Percentiles rank a stretch among this genome's conserved stretches.
Conservation (phyloP, 1,140 invertebrate genomes). For the Saccostrea echinata region DNA sequence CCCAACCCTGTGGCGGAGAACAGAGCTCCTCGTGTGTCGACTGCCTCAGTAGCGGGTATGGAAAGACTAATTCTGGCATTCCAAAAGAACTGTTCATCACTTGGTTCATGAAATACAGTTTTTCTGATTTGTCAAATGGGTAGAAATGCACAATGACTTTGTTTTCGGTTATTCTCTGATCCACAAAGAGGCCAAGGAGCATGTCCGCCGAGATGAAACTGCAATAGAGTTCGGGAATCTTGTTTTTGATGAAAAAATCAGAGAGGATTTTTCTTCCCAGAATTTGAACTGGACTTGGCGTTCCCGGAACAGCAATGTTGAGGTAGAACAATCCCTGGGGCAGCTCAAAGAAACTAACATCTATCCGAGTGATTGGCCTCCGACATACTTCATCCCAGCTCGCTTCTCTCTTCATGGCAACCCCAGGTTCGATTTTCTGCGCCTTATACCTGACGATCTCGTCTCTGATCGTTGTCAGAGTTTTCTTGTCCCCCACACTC, state of each 20-base stretch:
- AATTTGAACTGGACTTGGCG: conserved; percentile 44
- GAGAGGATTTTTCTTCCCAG: conserved; percentile 61
- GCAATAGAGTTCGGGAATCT: conserved; percentile 66
- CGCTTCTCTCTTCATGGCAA: background rate
- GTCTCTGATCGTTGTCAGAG: conserved; percentile 50
- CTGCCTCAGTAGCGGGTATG: conserved; percentile 63
- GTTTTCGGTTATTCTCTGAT: conserved; percentile 61
- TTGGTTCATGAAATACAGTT: conserved; percentile 59
- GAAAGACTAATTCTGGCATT: conserved; percentile 60
- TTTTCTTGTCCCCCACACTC: conserved; percentile 53
- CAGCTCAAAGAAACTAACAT: conserved; percentile 50
- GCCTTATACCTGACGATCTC: conserved; percentile 58
- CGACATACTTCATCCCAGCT: conserved; percentile 46
- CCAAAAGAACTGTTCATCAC: conserved; percentile 46
- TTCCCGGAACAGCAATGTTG: conserved; percentile 43
- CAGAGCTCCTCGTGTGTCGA: conserved; percentile 58
- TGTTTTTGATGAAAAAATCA: conserved; percentile 60
- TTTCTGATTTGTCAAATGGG: conserved; percentile 61
- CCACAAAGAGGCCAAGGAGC: conserved; percentile 62
- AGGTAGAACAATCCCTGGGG: conserved; percentile 67
- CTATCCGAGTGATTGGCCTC: conserved; percentile 50
- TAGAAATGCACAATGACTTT: conserved; percentile 59
- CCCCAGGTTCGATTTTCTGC: conserved; percentile 50
- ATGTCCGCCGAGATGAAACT: conserved; percentile 65
- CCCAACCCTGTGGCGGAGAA: conserved; percentile 68